Conservation (phyloP, 2,888 invertebrate genomes). For the Metopia argyrocephala region DNA sequence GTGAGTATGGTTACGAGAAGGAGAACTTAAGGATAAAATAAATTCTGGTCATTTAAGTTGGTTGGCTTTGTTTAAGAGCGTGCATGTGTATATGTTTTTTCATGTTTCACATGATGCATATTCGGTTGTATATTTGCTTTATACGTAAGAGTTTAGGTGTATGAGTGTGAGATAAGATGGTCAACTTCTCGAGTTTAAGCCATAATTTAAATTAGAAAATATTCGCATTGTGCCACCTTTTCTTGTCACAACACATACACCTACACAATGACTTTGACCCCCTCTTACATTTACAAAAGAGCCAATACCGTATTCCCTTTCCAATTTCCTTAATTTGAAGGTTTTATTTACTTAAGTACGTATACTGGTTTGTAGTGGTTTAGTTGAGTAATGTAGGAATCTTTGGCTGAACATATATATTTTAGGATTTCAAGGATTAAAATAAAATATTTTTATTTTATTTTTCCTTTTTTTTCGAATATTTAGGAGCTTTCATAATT, state of each 20-base stretch:
- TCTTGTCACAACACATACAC: slow-evolving; percentile 16
- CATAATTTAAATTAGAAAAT: slow-evolving; percentile 62
- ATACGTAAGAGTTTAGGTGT: slow-evolving; percentile 49
- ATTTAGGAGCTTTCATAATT: slow-evolving; percentile 60
- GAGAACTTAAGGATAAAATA: slow-evolving; percentile 44
- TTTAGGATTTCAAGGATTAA: slow-evolving; percentile 54
- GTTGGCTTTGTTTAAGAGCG: not conserved
- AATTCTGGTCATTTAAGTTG: slow-evolving; percentile 48
- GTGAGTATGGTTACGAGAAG: slow-evolving; percentile 8
- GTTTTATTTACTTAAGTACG: not conserved
- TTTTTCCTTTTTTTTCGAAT: not conserved
- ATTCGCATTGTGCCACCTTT: slow-evolving; percentile 29
- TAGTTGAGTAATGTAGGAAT: slow-evolving; percentile 9
- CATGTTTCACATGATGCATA: slow-evolving; percentile 31
- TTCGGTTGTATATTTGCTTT: slow-evolving; percentile 37
- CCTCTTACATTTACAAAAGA: not conserved
- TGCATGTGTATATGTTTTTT: not conserved
- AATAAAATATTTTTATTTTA: slow-evolving; percentile 45
- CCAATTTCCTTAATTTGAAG: too few species aligned
- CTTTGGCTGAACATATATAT: not conserved
- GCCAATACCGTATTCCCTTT: not conserved
- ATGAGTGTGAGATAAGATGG: not conserved
- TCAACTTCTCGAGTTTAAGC: slow-evolving; percentile 52
- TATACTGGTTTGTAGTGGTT: not conserved
- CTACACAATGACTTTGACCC: slow-evolving; percentile 16